Evolutionary conservation across 2,888 invertebrate species (phyloP), one percentile per base, ranked within the genome.

Genomic region (Erebia epiphron): DNA sequence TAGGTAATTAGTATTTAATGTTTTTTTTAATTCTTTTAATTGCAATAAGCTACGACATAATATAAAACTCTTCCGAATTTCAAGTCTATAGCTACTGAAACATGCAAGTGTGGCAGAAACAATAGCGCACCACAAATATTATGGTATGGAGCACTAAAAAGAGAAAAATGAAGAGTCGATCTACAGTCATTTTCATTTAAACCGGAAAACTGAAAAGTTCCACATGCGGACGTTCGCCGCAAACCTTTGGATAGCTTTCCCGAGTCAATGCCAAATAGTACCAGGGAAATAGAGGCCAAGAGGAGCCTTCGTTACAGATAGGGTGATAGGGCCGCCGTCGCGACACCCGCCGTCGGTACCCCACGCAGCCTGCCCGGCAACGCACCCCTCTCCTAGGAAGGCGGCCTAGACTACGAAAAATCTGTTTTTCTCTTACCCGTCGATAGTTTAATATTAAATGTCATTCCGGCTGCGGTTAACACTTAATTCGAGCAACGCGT

Each of bases 261-360:
- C 85, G 86, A 92, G 88, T 92, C 93, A 93, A 93, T 93, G 93
- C 93, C 93, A 93, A 93, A 87, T 91, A 86, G 85, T 89, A 93
- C 92, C 83, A 93, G 92, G 93, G 79, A 74, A 67, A 43, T 84
- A 90, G 82, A 80, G 84, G 73, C 54, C 56, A 69, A 64, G 69
- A 84, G 86, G 80, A 86, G 83, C 80, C 80, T 77, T 70, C 68
- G 77, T 88, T 86, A 85, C 85, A 86, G 76, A 77, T 78, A 75
- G 74, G 72, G 73, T 76, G 73, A 69, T 71, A 56, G 73, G 74
- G 67, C 68, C 75, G 73, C 69, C 74, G 70, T 69, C 70, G 73
- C 70, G 61, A 66, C 67, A 41, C 68, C 72, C 69, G 67, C 73
- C 78, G 80, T 73, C 73, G 75, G 76, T 72, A 77, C 76, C 73